Conservation (phyloP, 2,113 vertebrate genomes). For the Notechis scutatus region DNA sequence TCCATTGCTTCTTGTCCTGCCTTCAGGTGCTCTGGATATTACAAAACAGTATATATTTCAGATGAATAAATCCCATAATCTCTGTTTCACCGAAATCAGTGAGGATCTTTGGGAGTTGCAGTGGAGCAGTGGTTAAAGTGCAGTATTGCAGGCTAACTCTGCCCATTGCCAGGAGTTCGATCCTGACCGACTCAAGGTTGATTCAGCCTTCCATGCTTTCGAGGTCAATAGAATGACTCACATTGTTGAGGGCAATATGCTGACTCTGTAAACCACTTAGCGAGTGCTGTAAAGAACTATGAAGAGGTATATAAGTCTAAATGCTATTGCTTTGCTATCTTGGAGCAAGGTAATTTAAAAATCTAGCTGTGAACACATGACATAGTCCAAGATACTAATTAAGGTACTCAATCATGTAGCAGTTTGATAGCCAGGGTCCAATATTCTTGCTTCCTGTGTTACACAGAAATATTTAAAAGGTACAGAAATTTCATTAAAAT, state of each 20-base stretch:
- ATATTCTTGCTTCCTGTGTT: not conserved
- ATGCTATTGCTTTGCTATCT: not conserved
- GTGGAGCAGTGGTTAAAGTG: not conserved
- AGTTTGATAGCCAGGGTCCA: not conserved
- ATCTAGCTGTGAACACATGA: not conserved
- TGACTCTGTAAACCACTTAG: not conserved
- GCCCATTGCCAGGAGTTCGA: not conserved
- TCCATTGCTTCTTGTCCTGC: not conserved
- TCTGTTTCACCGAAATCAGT: not conserved
- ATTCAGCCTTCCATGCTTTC: not conserved
- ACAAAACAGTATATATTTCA: slow-evolving; percentile 19
- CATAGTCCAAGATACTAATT: not conserved
- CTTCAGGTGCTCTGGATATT: not conserved
- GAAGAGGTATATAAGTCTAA: not conserved
- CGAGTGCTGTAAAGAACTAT: not conserved
- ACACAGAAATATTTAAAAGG: not conserved
- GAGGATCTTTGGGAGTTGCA: not conserved
- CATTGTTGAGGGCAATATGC: not conserved
- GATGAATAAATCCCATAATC: not conserved
- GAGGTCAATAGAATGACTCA: not conserved
- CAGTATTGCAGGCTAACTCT: not conserved
- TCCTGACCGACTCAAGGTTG: not conserved
- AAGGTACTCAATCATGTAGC: not conserved
- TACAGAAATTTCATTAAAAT: not conserved
- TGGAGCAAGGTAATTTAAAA: not conserved